A percentile compares a stretch with the other conserved stretches of the same genome.
Conservation (phyloP, 2,888 invertebrate species). For the Stenolophus ochropezus region DNA sequence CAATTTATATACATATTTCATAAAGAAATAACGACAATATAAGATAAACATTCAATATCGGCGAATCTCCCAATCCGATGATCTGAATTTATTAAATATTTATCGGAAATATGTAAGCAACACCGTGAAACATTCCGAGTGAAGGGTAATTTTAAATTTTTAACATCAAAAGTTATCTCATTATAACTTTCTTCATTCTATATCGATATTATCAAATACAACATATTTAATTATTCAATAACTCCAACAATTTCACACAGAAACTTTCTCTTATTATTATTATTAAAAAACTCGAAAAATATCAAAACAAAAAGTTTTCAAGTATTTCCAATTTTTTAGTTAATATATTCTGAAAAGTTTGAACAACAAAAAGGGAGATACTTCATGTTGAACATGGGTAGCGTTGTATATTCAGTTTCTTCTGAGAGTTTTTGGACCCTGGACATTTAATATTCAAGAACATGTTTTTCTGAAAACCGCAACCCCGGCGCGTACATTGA, state of each 20-base stretch:
- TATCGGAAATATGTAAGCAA: background rate
- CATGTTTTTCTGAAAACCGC: slow-evolving; percentile 32
- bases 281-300: slow-evolving; percentile 4
- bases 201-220: background rate
- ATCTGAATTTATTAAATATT: background rate
- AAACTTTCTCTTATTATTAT: background rate
- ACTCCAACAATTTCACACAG: background rate
- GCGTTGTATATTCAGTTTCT: slow-evolving; percentile 2
- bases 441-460: slow-evolving; percentile 41
- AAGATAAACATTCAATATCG: no score
- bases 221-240: background rate
- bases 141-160: background rate
- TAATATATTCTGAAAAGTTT: slow-evolving; percentile 44
- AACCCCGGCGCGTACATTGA: background rate
- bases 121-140: background rate
- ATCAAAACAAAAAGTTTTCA: slow-evolving; percentile 28
- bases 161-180: background rate
- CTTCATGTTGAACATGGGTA: slow-evolving; percentile 21
- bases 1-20: no score
- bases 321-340: slow-evolving; percentile 42
- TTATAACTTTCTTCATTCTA: background rate
- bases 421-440: slow-evolving; percentile 1
- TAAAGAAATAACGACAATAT: no score
- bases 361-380: slow-evolving; percentile 25
- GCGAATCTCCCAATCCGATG: no score